These are phyloP conservation scores for Chrysocyon brachyurus DNA, from an alignment of 2,797 vertebrate species.

Conservation along the genomic window DNA sequence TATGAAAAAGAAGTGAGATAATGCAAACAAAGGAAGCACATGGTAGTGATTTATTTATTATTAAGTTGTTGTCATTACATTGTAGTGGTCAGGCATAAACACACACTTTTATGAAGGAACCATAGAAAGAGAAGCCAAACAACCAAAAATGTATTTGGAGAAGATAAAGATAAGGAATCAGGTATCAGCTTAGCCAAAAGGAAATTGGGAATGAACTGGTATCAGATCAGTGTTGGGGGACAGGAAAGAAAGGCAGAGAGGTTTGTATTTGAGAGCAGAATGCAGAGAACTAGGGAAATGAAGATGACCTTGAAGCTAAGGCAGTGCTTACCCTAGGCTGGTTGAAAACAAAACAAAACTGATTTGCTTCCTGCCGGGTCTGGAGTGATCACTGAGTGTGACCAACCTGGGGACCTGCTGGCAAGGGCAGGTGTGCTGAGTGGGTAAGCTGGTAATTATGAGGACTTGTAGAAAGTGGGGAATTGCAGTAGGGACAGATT, in stretches of 20 bases:
- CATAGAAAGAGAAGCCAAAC: not conserved
- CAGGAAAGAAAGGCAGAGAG: not conserved
- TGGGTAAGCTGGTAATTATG: conserved; percentile 31
- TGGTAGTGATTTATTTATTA: not conserved
- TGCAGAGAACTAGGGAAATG: conserved; percentile 34
- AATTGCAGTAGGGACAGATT: not conserved
- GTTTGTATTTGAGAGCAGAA: not conserved
- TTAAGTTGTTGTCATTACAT: conserved; percentile 1
- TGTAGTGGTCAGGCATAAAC: not conserved
- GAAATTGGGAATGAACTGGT: not conserved
- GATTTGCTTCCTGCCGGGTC: conserved; percentile 55
- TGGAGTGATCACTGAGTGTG: not conserved
- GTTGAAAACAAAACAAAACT: not conserved
- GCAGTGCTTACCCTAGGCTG: conserved; percentile 48
- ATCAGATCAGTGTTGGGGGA: not conserved
- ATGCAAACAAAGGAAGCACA: not conserved
- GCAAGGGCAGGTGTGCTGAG: conserved; percentile 20
- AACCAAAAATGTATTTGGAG: not conserved
- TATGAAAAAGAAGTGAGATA: not conserved
- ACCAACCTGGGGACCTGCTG: conserved; percentile 11
- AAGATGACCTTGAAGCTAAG: conserved; percentile 67
- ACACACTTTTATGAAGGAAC: not conserved
- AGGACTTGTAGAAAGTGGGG: not conserved
- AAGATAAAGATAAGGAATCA: not conserved
- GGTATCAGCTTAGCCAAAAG: not conserved